These are phyloP conservation scores for Piprites chloris DNA, from an alignment of 2,113 vertebrate genomes.

Conservation along the genomic window DNA sequence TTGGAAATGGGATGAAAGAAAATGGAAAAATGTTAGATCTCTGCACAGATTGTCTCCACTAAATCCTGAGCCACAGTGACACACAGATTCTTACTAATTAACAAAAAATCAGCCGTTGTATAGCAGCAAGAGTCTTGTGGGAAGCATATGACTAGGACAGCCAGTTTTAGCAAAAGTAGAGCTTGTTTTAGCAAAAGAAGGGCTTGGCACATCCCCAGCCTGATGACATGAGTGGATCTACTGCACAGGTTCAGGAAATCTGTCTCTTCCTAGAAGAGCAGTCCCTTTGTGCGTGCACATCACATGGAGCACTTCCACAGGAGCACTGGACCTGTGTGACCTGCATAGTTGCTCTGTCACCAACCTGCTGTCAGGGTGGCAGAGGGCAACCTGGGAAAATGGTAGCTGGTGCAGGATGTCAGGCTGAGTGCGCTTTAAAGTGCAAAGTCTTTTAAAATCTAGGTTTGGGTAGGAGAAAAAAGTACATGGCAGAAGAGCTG, in stretches of 20 bases:
- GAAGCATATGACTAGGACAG: background rate
- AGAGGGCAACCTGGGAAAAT: background rate
- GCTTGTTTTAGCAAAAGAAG: background rate
- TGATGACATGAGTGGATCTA: background rate
- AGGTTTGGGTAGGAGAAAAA: background rate
- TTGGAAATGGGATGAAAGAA: background rate
- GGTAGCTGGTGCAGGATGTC: background rate
- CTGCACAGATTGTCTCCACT: background rate
- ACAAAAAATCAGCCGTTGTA: background rate
- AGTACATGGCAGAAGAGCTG: background rate
- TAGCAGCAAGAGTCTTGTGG: background rate
- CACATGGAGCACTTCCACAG: background rate
- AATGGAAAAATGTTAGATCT: background rate
- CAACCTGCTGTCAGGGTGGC: background rate
- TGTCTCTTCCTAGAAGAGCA: background rate
- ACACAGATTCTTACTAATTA: background rate
- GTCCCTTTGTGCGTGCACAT: background rate
- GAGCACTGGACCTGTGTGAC: background rate
- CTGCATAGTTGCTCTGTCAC: accelerated
- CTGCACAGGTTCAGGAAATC: background rate
- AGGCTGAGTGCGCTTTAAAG: background rate
- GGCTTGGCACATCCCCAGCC: background rate
- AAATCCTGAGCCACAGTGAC: background rate
- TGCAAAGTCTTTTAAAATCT: background rate
- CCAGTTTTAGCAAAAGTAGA: background rate